Evolutionary conservation across 1,140 invertebrate genomes (phyloP).

Genomic region (Hycleus cichorii): DNA sequence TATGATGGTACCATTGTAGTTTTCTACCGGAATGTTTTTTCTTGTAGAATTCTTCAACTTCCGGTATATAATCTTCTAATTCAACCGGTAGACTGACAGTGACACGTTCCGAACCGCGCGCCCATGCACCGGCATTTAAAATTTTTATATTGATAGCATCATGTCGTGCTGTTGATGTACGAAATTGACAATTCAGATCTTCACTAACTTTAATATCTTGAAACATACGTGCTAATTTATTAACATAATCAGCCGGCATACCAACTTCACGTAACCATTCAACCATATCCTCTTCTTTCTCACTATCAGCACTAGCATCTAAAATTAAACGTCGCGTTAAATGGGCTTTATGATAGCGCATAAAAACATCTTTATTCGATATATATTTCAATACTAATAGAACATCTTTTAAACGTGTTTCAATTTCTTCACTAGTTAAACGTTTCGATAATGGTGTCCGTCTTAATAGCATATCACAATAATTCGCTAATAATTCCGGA

Average conservation of each 20-base stretch:
- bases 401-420: constrained; percentile 85
- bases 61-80: constrained; percentile 96
- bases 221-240: constrained; percentile 94
- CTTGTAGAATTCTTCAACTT: constrained; percentile 91
- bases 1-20: constrained; percentile 99
- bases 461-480: constrained; percentile 98
- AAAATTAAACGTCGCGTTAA: constrained; percentile 87
- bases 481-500: constrained; percentile 97
- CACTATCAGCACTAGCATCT: constrained; percentile 93
- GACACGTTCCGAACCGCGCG: constrained; percentile 85
- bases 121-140: constrained; percentile 97
- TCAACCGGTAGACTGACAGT: constrained; percentile 94
- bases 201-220: constrained; percentile 99
- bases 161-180: constrained; percentile 55
- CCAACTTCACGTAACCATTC: constrained; percentile 92
- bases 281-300: constrained; percentile 99
- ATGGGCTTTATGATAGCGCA: constrained; percentile 98
- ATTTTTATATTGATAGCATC: constrained; percentile 86
- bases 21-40: constrained; percentile 98
- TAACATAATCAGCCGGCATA: constrained; percentile 99
- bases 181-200: constrained; percentile 81
- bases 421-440: constrained; percentile 96
- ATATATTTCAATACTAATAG: constrained; percentile 97
- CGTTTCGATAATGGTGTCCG: constrained; percentile 95
- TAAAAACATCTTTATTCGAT: constrained; percentile 99